phyloP scores from a whole-genome alignment of 2,113 vertebrate species.

The Uropsilus gracilis region DNA sequence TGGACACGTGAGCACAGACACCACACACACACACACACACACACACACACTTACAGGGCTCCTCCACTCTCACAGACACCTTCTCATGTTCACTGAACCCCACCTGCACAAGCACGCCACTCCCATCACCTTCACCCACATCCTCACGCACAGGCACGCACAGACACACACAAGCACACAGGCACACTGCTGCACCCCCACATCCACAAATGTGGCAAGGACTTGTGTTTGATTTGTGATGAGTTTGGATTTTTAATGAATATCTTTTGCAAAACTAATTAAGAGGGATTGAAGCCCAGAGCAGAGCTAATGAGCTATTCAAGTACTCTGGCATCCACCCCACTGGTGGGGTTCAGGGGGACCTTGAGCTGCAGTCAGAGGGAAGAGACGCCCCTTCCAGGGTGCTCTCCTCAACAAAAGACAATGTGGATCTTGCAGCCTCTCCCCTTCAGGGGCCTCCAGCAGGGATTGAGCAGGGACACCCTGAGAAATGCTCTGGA shows the following conservation, averaged over 20 bases:
- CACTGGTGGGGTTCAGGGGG: not conserved
- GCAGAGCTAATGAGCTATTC: conserved; percentile 78
- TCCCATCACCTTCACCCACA: not conserved
- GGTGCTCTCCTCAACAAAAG: not conserved
- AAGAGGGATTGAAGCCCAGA: conserved; percentile 72
- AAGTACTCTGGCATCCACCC: conserved; percentile 62
- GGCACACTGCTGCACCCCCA: not conserved
- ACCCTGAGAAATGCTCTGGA: not conserved
- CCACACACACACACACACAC: not conserved
- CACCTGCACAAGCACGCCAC: fast-evolving
- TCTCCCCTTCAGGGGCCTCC: not conserved
- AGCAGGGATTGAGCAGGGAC: not conserved
- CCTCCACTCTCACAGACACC: not conserved
- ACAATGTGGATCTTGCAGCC: not conserved
- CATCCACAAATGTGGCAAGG: not conserved
- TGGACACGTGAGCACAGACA: not conserved
- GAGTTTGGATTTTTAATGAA: conserved; percentile 62
- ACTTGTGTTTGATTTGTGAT: conserved; percentile 45
- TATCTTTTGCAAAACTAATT: conserved; percentile 78
- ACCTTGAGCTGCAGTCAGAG: not conserved
- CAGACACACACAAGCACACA: not conserved
- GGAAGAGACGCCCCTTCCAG: not conserved
- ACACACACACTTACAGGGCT: fast-evolving
- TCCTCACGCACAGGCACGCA: not conserved
- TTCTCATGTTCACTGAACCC: not conserved